Conservation (phyloP, 2,888 invertebrate species). For the Tryphoninae sp. region DNA sequence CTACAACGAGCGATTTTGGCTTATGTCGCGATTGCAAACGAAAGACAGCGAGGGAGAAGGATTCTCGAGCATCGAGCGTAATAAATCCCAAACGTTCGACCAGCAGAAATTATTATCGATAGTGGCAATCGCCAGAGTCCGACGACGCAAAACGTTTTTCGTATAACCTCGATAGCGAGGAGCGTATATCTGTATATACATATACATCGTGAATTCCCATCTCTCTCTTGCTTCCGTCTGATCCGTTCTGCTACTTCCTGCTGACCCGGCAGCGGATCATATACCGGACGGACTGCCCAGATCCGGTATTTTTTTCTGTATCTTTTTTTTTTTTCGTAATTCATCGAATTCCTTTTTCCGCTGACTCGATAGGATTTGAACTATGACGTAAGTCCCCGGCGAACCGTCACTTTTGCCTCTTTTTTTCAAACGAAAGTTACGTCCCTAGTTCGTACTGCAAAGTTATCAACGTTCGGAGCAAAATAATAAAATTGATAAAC, state of each 20-base stretch:
- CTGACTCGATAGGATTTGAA: constrained; percentile 41
- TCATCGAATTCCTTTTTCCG: constrained; percentile 30
- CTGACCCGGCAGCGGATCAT: constrained; percentile 68
- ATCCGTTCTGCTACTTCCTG: constrained; percentile 30
- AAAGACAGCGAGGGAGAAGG: constrained; percentile 41
- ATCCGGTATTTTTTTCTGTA: constrained; percentile 67
- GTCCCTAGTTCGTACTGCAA: too few species aligned
- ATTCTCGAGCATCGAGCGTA: neutral
- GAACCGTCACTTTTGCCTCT: too few species aligned
- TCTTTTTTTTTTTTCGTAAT: constrained; percentile 1
- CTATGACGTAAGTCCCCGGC: neutral
- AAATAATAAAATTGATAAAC: too few species aligned
- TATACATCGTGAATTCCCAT: neutral
- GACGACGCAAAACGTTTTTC: neutral
- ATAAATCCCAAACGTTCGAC: constrained; percentile 5
- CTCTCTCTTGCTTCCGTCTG: constrained; percentile 35
- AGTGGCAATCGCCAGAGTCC: constrained; percentile 14
- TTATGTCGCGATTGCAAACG: constrained; percentile 22
- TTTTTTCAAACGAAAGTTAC: too few species aligned
- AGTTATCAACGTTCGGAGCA: too few species aligned
- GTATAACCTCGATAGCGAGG: neutral
- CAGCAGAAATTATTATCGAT: constrained; percentile 6
- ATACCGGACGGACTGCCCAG: constrained; percentile 72
- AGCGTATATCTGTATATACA: neutral
- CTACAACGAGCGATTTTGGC: constrained; percentile 14